A percentile compares a stretch with the other conserved stretches of the same genome.
Evolutionary conservation across 2,797 vertebrate species (phyloP).

Genomic region (Hippoglossus hippoglossus): DNA sequence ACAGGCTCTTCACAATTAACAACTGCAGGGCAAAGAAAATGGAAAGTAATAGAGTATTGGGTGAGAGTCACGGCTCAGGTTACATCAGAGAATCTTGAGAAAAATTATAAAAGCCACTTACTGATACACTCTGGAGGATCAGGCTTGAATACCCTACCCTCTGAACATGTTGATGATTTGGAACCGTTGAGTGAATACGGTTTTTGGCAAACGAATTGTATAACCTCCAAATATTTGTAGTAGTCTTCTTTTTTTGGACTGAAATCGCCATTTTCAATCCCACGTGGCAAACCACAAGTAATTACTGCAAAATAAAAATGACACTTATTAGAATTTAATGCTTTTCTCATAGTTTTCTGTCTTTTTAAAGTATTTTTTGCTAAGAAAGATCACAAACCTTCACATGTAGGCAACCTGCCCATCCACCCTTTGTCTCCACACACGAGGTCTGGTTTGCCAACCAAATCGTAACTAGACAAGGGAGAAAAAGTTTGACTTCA

Average conservation of each 20-base stretch:
- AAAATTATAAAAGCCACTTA: conserved; percentile 17
- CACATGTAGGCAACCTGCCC: conserved; percentile 20
- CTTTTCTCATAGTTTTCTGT: no score
- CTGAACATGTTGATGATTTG: neutral
- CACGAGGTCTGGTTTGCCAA: fast-evolving
- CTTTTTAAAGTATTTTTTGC: neutral
- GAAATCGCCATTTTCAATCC: fast-evolving
- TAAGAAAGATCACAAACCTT: conserved; percentile 57
- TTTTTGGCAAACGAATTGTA: conserved; percentile 2
- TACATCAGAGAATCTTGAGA: neutral
- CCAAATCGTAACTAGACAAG: neutral
- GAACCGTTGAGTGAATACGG: neutral
- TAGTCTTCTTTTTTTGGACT: fast-evolving
- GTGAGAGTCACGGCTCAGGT: neutral
- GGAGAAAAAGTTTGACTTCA: neutral
- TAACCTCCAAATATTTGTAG: fast-evolving
- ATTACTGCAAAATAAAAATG: conserved; percentile 51
- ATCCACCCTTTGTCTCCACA: conserved; percentile 17
- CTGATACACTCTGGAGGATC: conserved; percentile 50
- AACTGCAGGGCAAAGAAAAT: conserved; percentile 28
- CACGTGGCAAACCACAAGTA: neutral
- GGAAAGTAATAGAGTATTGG: neutral
- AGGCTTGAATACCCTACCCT: conserved; percentile 2
- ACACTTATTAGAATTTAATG: conserved; percentile 5
- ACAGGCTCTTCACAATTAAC: conserved; percentile 1